These are phyloP conservation scores for Scaeva pyrastri DNA, from an alignment of 2,888 invertebrate species.

Conservation along the genomic window DNA sequence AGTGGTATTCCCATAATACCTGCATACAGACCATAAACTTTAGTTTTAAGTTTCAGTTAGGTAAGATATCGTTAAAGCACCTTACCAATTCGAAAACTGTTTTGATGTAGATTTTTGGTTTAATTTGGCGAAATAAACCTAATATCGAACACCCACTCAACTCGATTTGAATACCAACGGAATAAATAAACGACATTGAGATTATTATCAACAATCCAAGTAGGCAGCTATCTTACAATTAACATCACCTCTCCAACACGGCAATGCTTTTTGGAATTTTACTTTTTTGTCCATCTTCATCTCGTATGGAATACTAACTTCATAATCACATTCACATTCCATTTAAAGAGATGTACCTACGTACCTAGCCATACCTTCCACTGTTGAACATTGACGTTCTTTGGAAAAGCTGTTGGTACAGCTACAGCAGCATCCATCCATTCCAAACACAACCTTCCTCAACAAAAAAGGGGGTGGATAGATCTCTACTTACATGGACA, in stretches of 20 bases:
- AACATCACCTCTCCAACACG: slow-evolving; percentile 44
- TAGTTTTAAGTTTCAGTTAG: too few relatives aligned
- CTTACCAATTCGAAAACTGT: neutral
- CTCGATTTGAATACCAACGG: slow-evolving; percentile 51
- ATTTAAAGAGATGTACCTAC: slow-evolving; percentile 34
- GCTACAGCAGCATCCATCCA: slow-evolving; percentile 52
- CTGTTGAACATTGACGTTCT: slow-evolving; percentile 31
- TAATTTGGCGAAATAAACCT: slow-evolving; percentile 29
- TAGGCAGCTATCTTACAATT: slow-evolving; percentile 44
- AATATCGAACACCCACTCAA: slow-evolving; percentile 44
- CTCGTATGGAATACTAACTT: neutral
- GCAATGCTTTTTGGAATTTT: neutral
- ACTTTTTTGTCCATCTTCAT: slow-evolving; percentile 9
- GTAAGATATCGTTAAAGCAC: neutral
- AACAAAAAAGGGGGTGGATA: slow-evolving; percentile 75
- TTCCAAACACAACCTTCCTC: slow-evolving; percentile 68
- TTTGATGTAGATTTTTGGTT: slow-evolving; percentile 22
- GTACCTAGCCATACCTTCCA: neutral
- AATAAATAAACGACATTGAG: slow-evolving; percentile 38
- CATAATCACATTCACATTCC: slow-evolving; percentile 62
- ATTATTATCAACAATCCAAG: slow-evolving; percentile 42
- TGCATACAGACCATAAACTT: too few relatives aligned
- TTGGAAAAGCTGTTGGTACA: slow-evolving; percentile 61
- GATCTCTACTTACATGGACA: slow-evolving; percentile 41
- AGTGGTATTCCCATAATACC: too few relatives aligned